These are phyloP conservation scores for Cnemophilus loriae DNA, from an alignment of 2,113 vertebrate species.

Conservation along the genomic window DNA sequence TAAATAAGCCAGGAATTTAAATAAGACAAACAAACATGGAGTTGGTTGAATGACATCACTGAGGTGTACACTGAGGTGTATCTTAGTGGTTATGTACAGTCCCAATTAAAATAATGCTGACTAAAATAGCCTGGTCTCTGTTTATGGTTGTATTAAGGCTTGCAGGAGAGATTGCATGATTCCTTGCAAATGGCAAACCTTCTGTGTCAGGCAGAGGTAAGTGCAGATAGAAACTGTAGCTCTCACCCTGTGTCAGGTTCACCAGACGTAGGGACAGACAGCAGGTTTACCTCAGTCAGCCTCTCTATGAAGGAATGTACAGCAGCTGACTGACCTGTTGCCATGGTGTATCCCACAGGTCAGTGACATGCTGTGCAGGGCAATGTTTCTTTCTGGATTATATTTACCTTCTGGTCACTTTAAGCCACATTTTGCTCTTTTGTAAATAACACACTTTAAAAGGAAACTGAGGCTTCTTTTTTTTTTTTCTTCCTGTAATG, in stretches of 20 bases:
- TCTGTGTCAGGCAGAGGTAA: neutral
- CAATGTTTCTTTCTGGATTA: neutral
- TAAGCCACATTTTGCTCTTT: neutral
- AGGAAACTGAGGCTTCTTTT: neutral
- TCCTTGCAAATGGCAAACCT: neutral
- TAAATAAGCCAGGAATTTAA: neutral
- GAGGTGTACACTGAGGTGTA: neutral
- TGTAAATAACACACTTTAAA: neutral
- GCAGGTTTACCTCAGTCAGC: neutral
- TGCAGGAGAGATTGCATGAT: neutral
- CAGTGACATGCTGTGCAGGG: neutral
- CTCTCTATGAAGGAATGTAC: neutral
- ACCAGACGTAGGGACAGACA: neutral
- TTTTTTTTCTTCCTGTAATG: fast-evolving
- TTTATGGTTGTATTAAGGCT: neutral
- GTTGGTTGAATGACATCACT: neutral
- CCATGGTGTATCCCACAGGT: neutral
- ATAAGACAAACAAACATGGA: neutral
- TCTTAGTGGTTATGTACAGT: neutral
- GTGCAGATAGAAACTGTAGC: neutral
- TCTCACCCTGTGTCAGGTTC: neutral
- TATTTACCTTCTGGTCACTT: neutral
- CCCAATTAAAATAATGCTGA: neutral
- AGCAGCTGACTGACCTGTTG: neutral
- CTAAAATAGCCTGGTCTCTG: neutral